Percentiles rank a stretch among this genome's conserved stretches.
Conservation (phyloP, 2,888 invertebrate genomes). For the Xylota sylvarum region DNA sequence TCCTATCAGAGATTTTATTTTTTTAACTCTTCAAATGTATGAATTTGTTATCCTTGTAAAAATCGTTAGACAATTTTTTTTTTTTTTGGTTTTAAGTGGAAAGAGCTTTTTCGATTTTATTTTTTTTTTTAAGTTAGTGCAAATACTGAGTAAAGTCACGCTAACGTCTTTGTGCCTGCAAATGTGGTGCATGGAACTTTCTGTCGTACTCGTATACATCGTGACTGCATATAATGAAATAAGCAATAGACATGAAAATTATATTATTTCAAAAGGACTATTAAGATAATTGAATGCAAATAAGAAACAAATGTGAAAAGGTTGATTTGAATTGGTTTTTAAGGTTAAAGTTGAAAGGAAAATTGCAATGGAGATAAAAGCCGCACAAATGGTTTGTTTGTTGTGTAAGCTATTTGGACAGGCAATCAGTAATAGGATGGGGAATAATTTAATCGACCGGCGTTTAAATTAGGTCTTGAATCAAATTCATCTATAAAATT, state of each 20-base stretch:
- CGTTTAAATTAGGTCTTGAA: no score
- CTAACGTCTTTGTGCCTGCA: constrained; percentile 21
- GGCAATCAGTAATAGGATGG: no score
- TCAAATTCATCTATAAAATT: no score
- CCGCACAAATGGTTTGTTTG: not conserved
- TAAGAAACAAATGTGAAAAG: constrained; percentile 1
- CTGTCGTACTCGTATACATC: constrained; percentile 12
- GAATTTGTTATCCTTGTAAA: not conserved
- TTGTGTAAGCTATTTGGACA: not conserved
- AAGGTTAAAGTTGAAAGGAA: not conserved
- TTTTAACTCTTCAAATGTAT: not conserved
- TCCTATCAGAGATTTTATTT: not conserved
- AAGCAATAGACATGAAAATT: constrained; percentile 23
- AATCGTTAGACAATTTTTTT: not conserved
- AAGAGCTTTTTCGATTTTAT: not conserved
- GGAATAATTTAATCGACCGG: no score
- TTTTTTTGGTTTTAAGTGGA: not conserved
- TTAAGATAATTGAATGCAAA: constrained; percentile 36
- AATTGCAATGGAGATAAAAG: not conserved
- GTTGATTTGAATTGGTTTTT: constrained; percentile 13
- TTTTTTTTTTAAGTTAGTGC: constrained; percentile 20
- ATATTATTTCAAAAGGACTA: constrained; percentile 24
- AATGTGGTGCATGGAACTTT: constrained; percentile 6
- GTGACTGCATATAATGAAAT: constrained; percentile 27
- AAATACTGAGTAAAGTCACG: constrained; percentile 33